phyloP scores from a whole-genome alignment of 2,797 vertebrate species.

The Morelia viridis region DNA sequence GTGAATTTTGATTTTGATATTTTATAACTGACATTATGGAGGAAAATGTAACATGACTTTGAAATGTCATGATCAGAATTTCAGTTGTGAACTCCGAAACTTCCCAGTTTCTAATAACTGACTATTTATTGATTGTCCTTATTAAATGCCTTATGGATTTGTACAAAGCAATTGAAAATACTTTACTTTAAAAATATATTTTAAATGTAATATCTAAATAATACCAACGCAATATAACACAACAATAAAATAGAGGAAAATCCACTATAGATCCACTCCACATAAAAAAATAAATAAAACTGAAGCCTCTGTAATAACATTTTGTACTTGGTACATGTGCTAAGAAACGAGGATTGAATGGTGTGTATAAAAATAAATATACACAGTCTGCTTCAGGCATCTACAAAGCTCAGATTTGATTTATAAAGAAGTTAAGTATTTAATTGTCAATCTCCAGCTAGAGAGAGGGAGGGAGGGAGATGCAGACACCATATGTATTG shows the following conservation, averaged over 20 bases:
- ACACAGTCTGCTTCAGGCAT: neutral
- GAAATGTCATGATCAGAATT: neutral
- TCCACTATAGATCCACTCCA: neutral
- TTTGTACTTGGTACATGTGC: neutral
- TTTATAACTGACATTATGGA: neutral
- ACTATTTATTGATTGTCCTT: neutral
- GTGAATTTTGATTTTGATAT: slow-evolving; percentile 1
- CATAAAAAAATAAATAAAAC: neutral
- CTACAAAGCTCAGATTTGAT: neutral
- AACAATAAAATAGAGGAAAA: neutral
- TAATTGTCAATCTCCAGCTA: slow-evolving; percentile 42
- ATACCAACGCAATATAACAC: neutral
- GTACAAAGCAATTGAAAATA: neutral
- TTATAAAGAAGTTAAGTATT: slow-evolving; percentile 4
- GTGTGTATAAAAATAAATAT: neutral
- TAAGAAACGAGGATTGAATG: neutral
- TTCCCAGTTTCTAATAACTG: neutral
- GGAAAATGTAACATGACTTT: neutral
- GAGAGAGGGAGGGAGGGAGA: slow-evolving; percentile 12
- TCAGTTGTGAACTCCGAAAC: neutral
- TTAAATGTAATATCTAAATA: too few relatives aligned
- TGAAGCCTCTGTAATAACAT: neutral
- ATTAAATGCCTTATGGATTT: neutral
- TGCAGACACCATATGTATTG: slow-evolving; percentile 14
- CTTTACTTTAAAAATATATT: neutral